Evolutionary conservation across 2,888 invertebrate genomes (phyloP).

Genomic region (Lithophane leautieri): DNA sequence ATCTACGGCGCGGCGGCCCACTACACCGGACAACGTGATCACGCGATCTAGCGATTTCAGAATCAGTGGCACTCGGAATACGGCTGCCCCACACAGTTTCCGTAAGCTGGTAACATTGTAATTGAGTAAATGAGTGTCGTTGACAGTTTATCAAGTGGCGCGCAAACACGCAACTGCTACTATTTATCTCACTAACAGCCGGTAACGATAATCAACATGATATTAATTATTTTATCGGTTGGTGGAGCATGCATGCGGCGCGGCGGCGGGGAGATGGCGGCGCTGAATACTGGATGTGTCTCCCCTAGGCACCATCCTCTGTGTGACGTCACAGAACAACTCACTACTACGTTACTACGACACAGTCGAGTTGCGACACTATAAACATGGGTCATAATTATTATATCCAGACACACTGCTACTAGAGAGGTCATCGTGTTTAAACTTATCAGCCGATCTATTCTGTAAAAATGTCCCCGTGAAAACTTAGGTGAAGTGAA

Average conservation of each 20-base stretch:
- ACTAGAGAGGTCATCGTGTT: neutral
- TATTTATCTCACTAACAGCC: constrained; percentile 13
- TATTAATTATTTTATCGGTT: neutral
- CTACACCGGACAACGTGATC: neutral
- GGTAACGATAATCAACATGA: constrained; percentile 8
- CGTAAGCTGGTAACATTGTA: neutral
- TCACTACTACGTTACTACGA: neutral
- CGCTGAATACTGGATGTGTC: neutral
- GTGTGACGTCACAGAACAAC: neutral
- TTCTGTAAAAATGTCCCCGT: neutral
- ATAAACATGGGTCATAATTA: neutral
- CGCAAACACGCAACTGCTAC: neutral
- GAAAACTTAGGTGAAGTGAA: neutral
- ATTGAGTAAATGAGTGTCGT: constrained; percentile 18
- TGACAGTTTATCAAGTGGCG: neutral
- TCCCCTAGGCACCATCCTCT: neutral
- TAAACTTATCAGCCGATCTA: neutral
- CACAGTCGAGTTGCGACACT: too few species aligned
- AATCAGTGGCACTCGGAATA: neutral
- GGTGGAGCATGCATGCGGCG: neutral
- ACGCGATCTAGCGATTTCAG: neutral
- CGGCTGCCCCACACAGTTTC: neutral
- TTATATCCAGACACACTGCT: neutral
- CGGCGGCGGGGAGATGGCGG: neutral
- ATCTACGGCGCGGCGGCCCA: neutral